phyloP scores from a whole-genome alignment of 2,113 vertebrate species.

The Setophaga petechia region DNA sequence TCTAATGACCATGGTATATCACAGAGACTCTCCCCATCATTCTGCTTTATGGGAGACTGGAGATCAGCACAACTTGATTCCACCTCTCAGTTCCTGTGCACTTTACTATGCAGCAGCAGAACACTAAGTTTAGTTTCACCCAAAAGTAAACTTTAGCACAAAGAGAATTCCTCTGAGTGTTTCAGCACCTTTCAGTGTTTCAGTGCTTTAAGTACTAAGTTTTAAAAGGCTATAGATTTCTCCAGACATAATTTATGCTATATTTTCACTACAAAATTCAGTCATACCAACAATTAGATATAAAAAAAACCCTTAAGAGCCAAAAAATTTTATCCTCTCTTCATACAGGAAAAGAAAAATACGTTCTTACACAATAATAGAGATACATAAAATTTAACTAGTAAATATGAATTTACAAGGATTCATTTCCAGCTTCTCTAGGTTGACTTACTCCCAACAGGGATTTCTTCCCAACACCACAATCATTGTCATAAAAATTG shows the following conservation, averaged over 20 bases:
- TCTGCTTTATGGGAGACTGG: background rate
- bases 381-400: background rate
- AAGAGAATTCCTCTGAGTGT: background rate
- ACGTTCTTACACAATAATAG: background rate
- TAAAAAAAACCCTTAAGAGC: background rate
- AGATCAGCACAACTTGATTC: background rate
- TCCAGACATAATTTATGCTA: background rate
- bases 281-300: background rate
- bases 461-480: background rate
- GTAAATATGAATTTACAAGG: conserved; percentile 42
- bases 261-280: background rate
- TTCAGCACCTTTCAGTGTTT: background rate
- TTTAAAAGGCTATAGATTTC: background rate
- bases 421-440: conserved; percentile 40
- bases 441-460: background rate
- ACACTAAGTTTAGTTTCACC: background rate
- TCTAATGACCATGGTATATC: background rate
- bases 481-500: conserved; percentile 8
- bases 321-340: background rate
- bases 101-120: background rate
- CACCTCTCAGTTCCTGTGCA: background rate
- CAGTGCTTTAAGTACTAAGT: background rate
- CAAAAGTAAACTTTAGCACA: background rate
- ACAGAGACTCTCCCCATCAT: background rate
- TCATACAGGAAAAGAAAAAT: background rate